Conservation (phyloP, 2,888 invertebrate species). For the Achlya flavicornis region DNA sequence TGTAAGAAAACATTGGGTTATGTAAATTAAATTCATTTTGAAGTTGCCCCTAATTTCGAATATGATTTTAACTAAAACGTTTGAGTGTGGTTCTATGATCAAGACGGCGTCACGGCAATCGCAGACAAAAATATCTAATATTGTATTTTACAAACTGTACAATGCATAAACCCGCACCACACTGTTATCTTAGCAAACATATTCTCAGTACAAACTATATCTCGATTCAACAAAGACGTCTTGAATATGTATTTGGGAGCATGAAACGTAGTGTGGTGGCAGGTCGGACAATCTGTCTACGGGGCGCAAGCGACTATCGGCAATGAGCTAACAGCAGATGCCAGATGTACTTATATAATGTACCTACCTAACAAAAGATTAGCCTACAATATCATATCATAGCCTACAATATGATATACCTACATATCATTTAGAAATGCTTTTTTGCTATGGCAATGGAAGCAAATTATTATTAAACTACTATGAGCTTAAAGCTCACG, state of each 20-base stretch:
- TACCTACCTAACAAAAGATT: neutral
- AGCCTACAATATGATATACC: no score
- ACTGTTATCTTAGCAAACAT: neutral
- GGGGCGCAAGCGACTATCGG: neutral
- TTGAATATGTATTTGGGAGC: slow-evolving; percentile 3
- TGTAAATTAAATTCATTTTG: neutral
- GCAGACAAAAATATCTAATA: neutral
- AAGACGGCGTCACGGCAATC: neutral
- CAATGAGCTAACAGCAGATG: neutral
- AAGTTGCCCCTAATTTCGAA: neutral
- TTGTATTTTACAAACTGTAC: neutral
- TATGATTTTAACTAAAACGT: neutral
- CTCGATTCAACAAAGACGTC: neutral
- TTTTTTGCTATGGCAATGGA: no score
- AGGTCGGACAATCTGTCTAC: neutral
- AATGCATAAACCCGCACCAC: neutral
- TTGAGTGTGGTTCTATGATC: neutral
- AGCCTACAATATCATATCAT: no score
- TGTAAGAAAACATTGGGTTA: neutral
- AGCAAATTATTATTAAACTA: no score
- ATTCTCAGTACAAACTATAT: neutral
- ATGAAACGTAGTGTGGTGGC: neutral
- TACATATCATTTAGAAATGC: no score
- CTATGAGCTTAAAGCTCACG: no score
- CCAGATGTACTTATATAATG: neutral